phyloP scores from a whole-genome alignment of 1,140 invertebrate genomes.

The Musca domestica region DNA sequence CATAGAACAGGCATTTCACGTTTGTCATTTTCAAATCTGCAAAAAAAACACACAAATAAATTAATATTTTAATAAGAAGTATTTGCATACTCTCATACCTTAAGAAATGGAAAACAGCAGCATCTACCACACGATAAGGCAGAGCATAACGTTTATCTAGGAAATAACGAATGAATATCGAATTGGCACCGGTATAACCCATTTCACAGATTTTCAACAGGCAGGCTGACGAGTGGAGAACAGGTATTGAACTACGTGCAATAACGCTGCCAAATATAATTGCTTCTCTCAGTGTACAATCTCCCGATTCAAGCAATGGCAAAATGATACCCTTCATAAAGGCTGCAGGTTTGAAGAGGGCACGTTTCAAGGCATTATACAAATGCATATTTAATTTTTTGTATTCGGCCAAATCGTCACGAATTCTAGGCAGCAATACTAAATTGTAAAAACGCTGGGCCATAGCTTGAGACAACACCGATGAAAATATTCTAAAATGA shows the following conservation, averaged over 20 bases:
- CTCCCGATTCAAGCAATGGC: slow-evolving; percentile 86
- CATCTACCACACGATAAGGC: slow-evolving; percentile 93
- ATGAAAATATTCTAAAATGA: slow-evolving; percentile 79
- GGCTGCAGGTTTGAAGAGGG: slow-evolving; percentile 95
- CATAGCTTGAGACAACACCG: slow-evolving; percentile 94
- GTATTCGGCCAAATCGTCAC: slow-evolving; percentile 94
- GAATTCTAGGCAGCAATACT: slow-evolving; percentile 84
- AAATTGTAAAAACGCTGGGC: slow-evolving; percentile 96
- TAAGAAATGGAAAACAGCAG: slow-evolving; percentile 93
- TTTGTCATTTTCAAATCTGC: slow-evolving; percentile 79
- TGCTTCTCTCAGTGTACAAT: slow-evolving; percentile 92
- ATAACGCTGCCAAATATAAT: slow-evolving; percentile 92
- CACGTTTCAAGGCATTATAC: slow-evolving; percentile 90
- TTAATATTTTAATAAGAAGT: slow-evolving; percentile 3
- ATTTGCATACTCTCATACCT: slow-evolving; percentile 35
- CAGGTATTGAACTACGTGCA: slow-evolving; percentile 88
- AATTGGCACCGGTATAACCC: slow-evolving; percentile 96
- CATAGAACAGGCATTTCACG: slow-evolving; percentile 90
- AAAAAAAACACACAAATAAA: not conserved
- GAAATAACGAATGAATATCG: slow-evolving; percentile 91
- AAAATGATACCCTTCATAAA: slow-evolving; percentile 98
- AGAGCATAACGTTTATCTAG: slow-evolving; percentile 98
- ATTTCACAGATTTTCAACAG: slow-evolving; percentile 96
- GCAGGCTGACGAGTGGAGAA: slow-evolving; percentile 94
- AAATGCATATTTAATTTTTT: slow-evolving; percentile 96